phyloP scores from a whole-genome alignment of 2,888 invertebrate genomes.

The Diarsia dahlii region DNA sequence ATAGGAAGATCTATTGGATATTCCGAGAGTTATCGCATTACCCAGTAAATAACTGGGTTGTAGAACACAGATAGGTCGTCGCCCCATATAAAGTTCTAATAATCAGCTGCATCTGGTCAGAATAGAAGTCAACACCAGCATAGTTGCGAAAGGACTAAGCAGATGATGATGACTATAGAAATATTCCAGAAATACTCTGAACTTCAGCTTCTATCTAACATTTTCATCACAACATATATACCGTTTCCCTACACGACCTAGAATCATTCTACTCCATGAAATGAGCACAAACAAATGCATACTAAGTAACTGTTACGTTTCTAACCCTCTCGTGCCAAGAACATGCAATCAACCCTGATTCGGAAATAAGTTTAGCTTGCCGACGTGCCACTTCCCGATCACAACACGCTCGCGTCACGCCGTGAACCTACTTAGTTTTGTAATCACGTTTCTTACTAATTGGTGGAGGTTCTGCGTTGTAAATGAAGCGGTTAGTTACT shows the following conservation, averaged over 20 bases:
- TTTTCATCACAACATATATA: not conserved
- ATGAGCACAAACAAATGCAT: conserved; percentile 15
- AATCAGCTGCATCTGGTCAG: no score
- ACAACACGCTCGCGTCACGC: conserved; percentile 27
- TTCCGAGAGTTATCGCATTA: no score
- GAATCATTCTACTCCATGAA: not conserved
- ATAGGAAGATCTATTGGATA: no score
- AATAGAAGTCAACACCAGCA: no score
- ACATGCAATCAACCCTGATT: conserved; percentile 57
- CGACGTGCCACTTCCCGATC: conserved; percentile 33
- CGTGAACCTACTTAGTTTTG: conserved; percentile 56
- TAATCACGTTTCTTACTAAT: conserved; percentile 65
- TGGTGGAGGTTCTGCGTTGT: conserved; percentile 43
- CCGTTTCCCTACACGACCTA: not conserved
- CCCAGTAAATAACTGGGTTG: no score
- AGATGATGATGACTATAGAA: not conserved
- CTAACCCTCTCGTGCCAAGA: conserved; percentile 31
- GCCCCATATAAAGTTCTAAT: no score
- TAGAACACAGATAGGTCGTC: no score
- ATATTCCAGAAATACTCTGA: not conserved
- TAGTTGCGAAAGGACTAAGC: no score
- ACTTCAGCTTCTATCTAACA: not conserved
- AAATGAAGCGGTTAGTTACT: conserved; percentile 20
- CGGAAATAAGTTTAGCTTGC: conserved; percentile 55
- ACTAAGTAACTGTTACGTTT: conserved; percentile 21